Percentiles rank a stretch among this genome's conserved stretches.
Conservation (phyloP, 1,140 invertebrate species). For the Tetragonula clypearis region DNA sequence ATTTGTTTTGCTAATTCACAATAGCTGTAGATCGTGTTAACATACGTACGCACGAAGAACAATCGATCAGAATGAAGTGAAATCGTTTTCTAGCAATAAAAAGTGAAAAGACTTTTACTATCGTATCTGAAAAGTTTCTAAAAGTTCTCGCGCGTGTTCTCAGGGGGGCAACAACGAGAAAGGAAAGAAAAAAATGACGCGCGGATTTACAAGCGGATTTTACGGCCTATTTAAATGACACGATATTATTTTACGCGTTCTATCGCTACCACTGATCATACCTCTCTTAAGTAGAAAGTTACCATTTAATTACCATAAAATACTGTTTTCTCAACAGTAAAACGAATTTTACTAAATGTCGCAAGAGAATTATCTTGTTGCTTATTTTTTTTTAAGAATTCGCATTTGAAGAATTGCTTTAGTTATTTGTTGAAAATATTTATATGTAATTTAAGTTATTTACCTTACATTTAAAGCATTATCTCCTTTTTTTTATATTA, state of each 20-base stretch:
- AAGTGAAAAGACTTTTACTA: slow-evolving; percentile 74
- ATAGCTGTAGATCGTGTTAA: background rate
- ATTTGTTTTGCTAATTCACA: background rate
- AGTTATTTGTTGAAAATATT: too few species aligned
- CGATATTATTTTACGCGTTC: background rate
- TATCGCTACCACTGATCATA: background rate
- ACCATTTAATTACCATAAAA: too few species aligned
- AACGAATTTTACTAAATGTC: background rate
- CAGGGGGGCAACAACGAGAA: background rate
- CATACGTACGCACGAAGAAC: background rate
- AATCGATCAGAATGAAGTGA: background rate
- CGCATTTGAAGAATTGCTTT: background rate
- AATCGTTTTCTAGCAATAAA: slow-evolving; percentile 69
- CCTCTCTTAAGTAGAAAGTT: slow-evolving; percentile 8
- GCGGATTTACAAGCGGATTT: slow-evolving; percentile 11
- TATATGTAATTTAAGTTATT: background rate
- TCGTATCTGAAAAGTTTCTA: slow-evolving; percentile 65
- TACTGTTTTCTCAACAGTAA: background rate
- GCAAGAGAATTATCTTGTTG: background rate
- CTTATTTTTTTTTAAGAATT: background rate
- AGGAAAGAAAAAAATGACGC: background rate
- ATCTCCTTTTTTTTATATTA: background rate
- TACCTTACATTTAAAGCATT: background rate
- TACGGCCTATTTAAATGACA: slow-evolving; percentile 16
- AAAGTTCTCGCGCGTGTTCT: slow-evolving; percentile 41